Percentiles rank a stretch among this genome's conserved stretches.
These are phyloP conservation scores for Probosciger aterrimus DNA, from an alignment of 2,113 vertebrate genomes.

Conservation along the genomic window DNA sequence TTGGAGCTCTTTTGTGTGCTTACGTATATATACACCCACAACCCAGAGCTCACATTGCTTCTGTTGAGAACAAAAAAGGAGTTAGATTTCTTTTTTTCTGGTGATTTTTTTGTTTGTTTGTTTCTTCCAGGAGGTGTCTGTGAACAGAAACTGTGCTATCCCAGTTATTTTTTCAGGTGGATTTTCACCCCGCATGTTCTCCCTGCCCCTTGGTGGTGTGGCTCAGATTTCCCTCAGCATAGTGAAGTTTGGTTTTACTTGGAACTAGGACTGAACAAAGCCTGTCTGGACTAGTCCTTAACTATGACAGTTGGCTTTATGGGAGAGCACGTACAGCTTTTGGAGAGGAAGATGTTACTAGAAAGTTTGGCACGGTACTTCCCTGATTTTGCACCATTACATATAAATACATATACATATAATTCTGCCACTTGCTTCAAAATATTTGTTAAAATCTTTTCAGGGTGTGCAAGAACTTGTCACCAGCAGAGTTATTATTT, in stretches of 20 bases:
- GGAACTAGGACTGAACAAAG: neutral
- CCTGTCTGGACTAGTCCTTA: neutral
- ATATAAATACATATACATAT: neutral
- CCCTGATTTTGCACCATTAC: neutral
- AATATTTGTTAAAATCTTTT: neutral
- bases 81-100: neutral
- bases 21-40: neutral
- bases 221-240: neutral
- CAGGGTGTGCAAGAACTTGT: neutral
- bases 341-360: neutral
- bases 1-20: neutral
- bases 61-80: neutral
- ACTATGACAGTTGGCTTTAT: neutral
- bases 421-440: neutral
- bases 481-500: neutral
- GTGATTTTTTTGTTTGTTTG: neutral
- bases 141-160: neutral
- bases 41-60: fast-evolving
- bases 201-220: neutral
- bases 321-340: neutral
- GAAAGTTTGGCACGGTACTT: neutral
- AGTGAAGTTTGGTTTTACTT: neutral
- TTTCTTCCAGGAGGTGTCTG: neutral
- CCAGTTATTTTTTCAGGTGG: neutral
- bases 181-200: neutral